These are phyloP conservation scores for Caenorhabditis elegans DNA, from an alignment of 1,140 invertebrate species.

Conservation along the genomic window DNA sequence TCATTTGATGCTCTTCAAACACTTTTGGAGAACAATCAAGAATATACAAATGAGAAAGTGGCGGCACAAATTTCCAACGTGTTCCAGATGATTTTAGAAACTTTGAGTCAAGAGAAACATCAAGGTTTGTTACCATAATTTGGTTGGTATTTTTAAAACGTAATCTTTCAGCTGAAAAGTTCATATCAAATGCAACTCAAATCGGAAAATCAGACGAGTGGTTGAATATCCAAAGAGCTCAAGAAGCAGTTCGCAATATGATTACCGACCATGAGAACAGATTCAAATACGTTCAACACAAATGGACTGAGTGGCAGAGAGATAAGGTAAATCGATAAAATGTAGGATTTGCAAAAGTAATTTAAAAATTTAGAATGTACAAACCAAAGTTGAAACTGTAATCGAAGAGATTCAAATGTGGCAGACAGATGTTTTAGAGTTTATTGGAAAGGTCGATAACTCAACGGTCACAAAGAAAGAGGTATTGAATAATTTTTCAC, in stretches of 20 bases:
- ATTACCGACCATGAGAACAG: constrained; percentile 51
- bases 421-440: background rate
- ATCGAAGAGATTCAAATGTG: constrained; percentile 19
- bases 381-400: background rate
- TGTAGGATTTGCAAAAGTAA: background rate
- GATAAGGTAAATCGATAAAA: constrained; percentile 19
- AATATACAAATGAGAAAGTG: constrained; percentile 48
- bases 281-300: constrained; percentile 50
- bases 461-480: background rate
- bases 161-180: constrained; percentile 52
- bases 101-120: constrained; percentile 49
- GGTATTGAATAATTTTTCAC: background rate
- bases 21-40: constrained; percentile 45
- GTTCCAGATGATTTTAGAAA: constrained; percentile 56
- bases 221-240: constrained; percentile 49
- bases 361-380: background rate
- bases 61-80: constrained; percentile 59
- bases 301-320: constrained; percentile 55
- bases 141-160: background rate
- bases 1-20: constrained; percentile 54
- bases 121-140: constrained; percentile 37
- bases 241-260: constrained; percentile 44
- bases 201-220: constrained; percentile 42
- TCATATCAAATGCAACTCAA: constrained; percentile 44
- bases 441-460: background rate